Base-by-base conservation (phyloP, 2,797 vertebrate species). In the Neosilurus mollespiculum region DNA sequence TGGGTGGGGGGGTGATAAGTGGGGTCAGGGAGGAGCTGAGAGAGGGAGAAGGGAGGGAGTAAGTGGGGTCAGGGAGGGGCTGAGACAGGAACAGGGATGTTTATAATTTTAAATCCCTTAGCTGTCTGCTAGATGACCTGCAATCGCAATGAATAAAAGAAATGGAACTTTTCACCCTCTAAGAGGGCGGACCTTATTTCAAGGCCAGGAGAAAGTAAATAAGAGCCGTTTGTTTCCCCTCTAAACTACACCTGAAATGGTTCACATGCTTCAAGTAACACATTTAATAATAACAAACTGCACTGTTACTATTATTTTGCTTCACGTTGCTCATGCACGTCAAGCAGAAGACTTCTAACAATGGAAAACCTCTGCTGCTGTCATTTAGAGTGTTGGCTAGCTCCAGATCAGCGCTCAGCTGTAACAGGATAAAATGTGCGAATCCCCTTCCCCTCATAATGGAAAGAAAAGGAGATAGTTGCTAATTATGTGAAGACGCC, bases 371-470 rank as follows among this genome's bases (percentile, higher is more conserved):
- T 65, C n/a, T 51, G 9, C 24, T 53, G 61, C 30, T 43, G 43
- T 79, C 61, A 5, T 24, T 3, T 16, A 15, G 24, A 64, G 22
- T 75, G 78, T 61, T 66, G 70, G 61, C 78, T 43, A 66, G 51
- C 43, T 78, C 73, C 1, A 43, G 4, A 43, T 8, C 4, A 8
- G 24, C 66, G 34, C 61, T 80, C 61, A 61, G 56, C 67, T 79
- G 49, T 73, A 82, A 85, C 84, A 51, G 53, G 83, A 82, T 12
- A 22, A 79, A 53, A 69, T 85, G 84, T 85, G 84, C 84, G 82
- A 85, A 85, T 53, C 61, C 34, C 6, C 82, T 77, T 72, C 66
- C 80, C 59, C 30, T 26, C 7, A 22, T 30, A 59, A 54, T 34
- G 76, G 76, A 82, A 85, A 85, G 59, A 85, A 26, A 22, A 79